Base-by-base conservation (phyloP, 2,797 vertebrate genomes). In the Coregonus ussuriensis region DNA sequence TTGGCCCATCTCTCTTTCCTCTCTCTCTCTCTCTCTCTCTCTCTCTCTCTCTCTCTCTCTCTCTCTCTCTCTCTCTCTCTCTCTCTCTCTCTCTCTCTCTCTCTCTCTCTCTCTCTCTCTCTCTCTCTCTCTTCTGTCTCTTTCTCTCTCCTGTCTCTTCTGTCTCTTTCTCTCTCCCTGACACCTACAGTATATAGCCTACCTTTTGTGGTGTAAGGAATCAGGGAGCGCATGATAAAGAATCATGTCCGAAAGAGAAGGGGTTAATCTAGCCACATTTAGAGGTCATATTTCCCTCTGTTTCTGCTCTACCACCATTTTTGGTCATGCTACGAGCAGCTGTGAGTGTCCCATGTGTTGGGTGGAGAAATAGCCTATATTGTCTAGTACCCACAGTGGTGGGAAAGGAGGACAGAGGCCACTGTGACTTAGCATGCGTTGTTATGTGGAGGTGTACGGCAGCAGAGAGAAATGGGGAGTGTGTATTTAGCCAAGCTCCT, bases 1-100 rank as follows among this genome's bases (percentile, higher is more conserved):
- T 77, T 65, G 31, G 67, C 71, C 59, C 15, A 18, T 63, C 6
- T 63, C 65, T 82, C 52, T 76, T 31, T 41, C 47, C 13, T 67
- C 31, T 72, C 13, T n/a, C 29, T 52, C 13, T 35, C 16, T 47
- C 70, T 72, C 37, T 47, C 11, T 11, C 9, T 47, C 41, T 47
- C 11, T 47, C 11, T 11, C 9, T 47, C 41, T 9, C 11, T 47
- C 41, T 47, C 6, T 51, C 11, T 14, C 25, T 25, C 37, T 51
- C 1, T 70, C 11, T 70, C 7, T 70, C 6, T n/a, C 35, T 21
- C 41, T 1, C 25, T 16, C 21, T 54, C 41, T 59, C 41, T 72
- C 7, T n/a, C 29, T 52, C 13, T 35, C 16, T 47, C 70, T 72
- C 37, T 47, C 11, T 11, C 7, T 47, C 41, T 47, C 11, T 47